A percentile compares a stretch with the other conserved stretches of the same genome.
These are phyloP conservation scores for Brenthis daphne DNA, from an alignment of 2,888 invertebrate genomes.

Conservation along the genomic window DNA sequence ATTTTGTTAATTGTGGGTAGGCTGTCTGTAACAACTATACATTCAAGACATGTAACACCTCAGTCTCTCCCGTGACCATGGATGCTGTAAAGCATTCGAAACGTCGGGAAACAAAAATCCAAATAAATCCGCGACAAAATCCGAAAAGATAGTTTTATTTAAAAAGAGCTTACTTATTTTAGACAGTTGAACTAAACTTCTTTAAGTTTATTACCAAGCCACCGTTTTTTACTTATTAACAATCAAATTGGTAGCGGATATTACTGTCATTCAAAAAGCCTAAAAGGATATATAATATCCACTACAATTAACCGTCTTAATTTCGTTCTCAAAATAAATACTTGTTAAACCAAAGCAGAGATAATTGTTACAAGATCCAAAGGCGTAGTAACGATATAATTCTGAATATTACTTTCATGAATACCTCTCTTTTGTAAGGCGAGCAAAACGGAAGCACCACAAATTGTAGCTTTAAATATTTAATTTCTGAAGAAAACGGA, in stretches of 20 bases:
- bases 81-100: too few species aligned
- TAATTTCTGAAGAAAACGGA: constrained; percentile 72
- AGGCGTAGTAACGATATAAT: constrained; percentile 74
- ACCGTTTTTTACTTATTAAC: not conserved
- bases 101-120: too few species aligned
- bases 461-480: constrained; percentile 75
- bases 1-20: too few species aligned
- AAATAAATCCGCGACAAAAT: too few species aligned
- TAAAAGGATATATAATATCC: constrained; percentile 52
- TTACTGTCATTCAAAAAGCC: constrained; percentile 30
- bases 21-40: too few species aligned
- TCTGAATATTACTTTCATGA: constrained; percentile 73
- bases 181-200: too few species aligned
- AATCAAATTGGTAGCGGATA: constrained; percentile 6
- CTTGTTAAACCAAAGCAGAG: constrained; percentile 71
- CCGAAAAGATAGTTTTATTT: too few species aligned
- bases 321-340: constrained; percentile 70
- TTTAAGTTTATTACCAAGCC: not conserved
- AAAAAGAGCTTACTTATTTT: too few species aligned
- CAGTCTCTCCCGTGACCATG: too few species aligned
- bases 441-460: constrained; percentile 69
- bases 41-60: too few species aligned
- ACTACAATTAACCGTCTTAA: constrained; percentile 62
- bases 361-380: constrained; percentile 76
- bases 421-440: constrained; percentile 68